Evolutionary conservation across 2,888 invertebrate species (phyloP).

Genomic region (Magallana nippona): DNA sequence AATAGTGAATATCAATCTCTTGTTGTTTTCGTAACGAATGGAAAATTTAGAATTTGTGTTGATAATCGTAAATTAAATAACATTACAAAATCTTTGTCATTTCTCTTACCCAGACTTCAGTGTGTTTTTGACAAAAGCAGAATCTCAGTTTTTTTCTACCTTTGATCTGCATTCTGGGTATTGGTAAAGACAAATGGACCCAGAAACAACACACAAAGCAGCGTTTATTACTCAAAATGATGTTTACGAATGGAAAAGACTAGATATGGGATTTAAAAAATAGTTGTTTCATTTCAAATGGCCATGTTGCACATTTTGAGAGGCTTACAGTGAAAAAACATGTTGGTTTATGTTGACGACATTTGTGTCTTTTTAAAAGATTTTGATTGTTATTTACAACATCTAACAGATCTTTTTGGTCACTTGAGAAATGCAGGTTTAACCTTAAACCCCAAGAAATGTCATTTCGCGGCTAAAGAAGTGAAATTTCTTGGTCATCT

Average conservation of each 20-base stretch:
- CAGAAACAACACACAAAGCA: conserved; percentile 26
- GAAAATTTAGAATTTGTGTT: background rate
- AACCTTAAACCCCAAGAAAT: conserved; percentile 56
- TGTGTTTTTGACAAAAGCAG: conserved; percentile 26
- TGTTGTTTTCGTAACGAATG: conserved; percentile 1
- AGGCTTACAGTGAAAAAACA: background rate
- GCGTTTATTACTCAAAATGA: conserved; percentile 49
- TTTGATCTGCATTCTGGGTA: conserved; percentile 23
- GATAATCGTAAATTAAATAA: background rate
- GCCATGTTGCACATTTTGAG: conserved; percentile 48
- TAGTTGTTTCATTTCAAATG: conserved; percentile 45
- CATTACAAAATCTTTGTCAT: conserved; percentile 11
- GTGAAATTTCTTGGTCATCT: conserved; percentile 56
- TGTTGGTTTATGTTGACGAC: conserved; percentile 55
- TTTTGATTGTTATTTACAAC: conserved; percentile 29
- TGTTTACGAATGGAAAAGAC: conserved; percentile 49
- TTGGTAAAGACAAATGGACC: conserved; percentile 1
- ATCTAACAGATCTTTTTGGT: conserved; percentile 52
- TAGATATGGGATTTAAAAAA: conserved; percentile 58
- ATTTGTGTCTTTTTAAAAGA: conserved; percentile 50
- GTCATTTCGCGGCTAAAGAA: conserved; percentile 50
- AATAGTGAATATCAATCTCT: conserved; percentile 23
- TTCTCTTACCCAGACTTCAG: conserved; percentile 14
- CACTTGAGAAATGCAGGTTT: conserved; percentile 51
- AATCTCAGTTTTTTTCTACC: conserved; percentile 6